Percentiles rank a stretch among this genome's conserved stretches.
Evolutionary conservation across 2,888 invertebrate genomes (phyloP).

Genomic region (Barypeithes pellucidus): DNA sequence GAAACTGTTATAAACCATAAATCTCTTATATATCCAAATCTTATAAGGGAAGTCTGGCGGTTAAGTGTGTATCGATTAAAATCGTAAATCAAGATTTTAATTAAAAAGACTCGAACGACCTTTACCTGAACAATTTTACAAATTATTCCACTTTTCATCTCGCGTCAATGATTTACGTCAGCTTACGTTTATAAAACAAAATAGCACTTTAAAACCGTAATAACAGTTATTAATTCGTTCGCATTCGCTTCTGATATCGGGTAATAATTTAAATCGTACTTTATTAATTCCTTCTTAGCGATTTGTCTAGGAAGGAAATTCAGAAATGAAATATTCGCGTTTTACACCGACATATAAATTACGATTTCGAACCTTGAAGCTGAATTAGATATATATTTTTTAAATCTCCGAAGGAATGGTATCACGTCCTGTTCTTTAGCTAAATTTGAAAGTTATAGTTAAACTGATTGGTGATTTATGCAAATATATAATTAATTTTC

Average conservation of each 20-base stretch:
- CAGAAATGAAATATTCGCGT: conserved; percentile 34
- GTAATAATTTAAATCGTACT: conserved; percentile 39
- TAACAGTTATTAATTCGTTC: conserved; percentile 37
- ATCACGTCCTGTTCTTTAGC: conserved; percentile 36
- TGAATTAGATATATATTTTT: conserved; percentile 39
- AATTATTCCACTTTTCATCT: conserved; percentile 30
- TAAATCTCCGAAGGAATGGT: conserved; percentile 33
- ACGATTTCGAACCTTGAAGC: conserved; percentile 40
- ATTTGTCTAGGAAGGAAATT: conserved; percentile 46
- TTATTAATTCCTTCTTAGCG: conserved; percentile 37
- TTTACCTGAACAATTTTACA: conserved; percentile 8
- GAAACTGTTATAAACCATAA: too few relatives aligned
- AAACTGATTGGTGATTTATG: conserved; percentile 10
- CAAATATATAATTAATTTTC: conserved; percentile 21
- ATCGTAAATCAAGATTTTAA: not conserved
- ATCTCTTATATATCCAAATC: too few relatives aligned
- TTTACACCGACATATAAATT: conserved; percentile 35
- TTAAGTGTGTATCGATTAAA: too few relatives aligned
- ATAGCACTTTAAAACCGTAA: conserved; percentile 34
- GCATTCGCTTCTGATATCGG: conserved; percentile 37
- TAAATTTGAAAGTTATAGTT: conserved; percentile 42
- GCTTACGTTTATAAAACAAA: conserved; percentile 29
- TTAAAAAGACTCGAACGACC: conserved; percentile 10
- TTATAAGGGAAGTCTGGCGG: too few relatives aligned
- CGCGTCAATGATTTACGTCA: conserved; percentile 27